Evolutionary conservation across 2,797 vertebrate species (phyloP).

Genomic region (Tinamus major): DNA sequence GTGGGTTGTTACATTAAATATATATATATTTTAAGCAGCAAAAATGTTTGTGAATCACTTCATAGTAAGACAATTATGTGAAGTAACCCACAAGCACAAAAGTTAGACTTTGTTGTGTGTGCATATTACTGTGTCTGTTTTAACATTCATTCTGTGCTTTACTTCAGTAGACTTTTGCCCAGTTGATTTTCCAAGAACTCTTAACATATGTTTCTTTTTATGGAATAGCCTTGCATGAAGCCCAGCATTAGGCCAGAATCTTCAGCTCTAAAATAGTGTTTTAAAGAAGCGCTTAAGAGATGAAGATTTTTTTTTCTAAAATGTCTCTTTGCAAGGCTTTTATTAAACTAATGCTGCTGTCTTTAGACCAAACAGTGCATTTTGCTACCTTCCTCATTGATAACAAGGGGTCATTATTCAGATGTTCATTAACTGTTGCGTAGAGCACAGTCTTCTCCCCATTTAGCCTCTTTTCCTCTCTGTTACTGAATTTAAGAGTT

Average conservation of each 20-base stretch:
- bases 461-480: neutral
- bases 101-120: neutral
- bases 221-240: neutral
- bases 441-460: neutral
- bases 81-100: neutral
- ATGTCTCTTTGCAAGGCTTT: neutral
- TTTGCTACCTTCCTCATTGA: neutral
- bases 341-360: neutral
- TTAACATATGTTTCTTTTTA: neutral
- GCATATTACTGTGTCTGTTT: neutral
- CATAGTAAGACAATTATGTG: neutral
- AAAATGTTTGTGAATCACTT: neutral
- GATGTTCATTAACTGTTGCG: neutral
- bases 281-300: neutral
- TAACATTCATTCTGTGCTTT: neutral
- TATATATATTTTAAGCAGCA: neutral
- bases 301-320: neutral
- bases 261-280: neutral
- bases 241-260: neutral
- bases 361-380: neutral
- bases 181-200: neutral
- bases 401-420: fast-evolving
- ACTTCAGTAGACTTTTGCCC: neutral
- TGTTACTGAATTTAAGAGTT: neutral
- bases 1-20: neutral